A percentile compares a stretch with the other conserved stretches of the same genome.
Conservation (phyloP, 2,888 invertebrate genomes). For the Cartodere bifasciata region DNA sequence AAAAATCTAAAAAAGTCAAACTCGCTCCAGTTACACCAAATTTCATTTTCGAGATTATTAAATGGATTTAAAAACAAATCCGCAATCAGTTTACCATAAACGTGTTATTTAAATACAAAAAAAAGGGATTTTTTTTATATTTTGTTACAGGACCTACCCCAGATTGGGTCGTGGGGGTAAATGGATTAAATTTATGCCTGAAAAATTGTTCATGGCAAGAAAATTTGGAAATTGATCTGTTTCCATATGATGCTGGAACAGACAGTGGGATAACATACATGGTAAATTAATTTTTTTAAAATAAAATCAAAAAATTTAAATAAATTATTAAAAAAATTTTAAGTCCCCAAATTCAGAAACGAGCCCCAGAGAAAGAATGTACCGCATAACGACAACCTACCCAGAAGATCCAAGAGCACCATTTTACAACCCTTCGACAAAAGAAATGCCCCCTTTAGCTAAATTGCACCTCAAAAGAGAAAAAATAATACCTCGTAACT, state of each 20-base stretch:
- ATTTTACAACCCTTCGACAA: conserved; percentile 65
- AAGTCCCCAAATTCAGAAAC: conserved; percentile 72
- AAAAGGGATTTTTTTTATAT: too few species aligned
- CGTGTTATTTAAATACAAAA: too few species aligned
- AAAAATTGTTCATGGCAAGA: conserved; percentile 88
- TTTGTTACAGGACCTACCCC: conserved; percentile 83
- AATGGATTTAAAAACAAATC: too few species aligned
- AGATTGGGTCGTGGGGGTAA: conserved; percentile 96
- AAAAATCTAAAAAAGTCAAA: too few species aligned
- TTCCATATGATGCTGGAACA: conserved; percentile 93
- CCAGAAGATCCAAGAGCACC: conserved; percentile 88
- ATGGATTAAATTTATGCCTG: conserved; percentile 75
- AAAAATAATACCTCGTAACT: conserved; percentile 58
- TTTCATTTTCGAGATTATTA: too few species aligned
- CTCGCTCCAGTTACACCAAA: too few species aligned
- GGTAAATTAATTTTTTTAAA: conserved; percentile 38
- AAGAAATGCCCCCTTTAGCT: conserved; percentile 73
- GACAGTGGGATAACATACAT: conserved; percentile 86
- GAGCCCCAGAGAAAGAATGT: conserved; percentile 70
- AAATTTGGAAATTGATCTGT: conserved; percentile 68
- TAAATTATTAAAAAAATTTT: conserved; percentile 8
- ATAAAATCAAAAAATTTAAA: conserved; percentile 1
- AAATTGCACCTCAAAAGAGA: conserved; percentile 64
- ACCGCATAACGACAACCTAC: conserved; percentile 76
- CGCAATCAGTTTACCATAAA: too few species aligned